These are phyloP conservation scores for Ataeniobius toweri DNA, from an alignment of 2,797 vertebrate genomes.

Conservation along the genomic window DNA sequence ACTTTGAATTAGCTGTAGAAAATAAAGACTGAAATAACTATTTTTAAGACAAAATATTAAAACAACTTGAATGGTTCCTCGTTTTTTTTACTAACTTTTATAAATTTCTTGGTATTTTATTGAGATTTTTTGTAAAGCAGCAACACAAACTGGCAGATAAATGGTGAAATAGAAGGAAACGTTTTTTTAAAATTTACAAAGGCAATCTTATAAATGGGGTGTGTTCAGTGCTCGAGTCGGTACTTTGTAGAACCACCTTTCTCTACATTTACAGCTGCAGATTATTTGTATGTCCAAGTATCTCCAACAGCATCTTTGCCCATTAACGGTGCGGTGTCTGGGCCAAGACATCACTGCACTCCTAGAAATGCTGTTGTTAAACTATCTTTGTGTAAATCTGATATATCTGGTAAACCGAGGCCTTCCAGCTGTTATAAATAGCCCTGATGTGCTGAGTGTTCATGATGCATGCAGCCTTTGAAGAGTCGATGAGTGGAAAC, in stretches of 20 bases:
- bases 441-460: slow-evolving; percentile 21
- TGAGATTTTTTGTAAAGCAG: not conserved
- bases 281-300: too few relatives aligned
- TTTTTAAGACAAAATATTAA: too few relatives aligned
- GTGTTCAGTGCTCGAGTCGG: not conserved
- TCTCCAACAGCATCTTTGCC: too few relatives aligned
- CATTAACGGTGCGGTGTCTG: not conserved
- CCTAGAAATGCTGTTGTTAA: not conserved
- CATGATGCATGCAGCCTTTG: slow-evolving; percentile 26
- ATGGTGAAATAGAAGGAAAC: not conserved
- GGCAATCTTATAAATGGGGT: not conserved
- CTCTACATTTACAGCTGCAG: too few relatives aligned
- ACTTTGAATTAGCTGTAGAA: too few relatives aligned
- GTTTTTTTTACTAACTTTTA: not conserved
- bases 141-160: not conserved
- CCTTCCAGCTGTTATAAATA: slow-evolving; percentile 26
- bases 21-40: too few relatives aligned
- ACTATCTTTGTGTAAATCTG: not conserved
- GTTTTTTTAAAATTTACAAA: not conserved
- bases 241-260: not conserved
- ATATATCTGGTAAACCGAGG: slow-evolving; percentile 8
- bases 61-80: not conserved
- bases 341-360: not conserved
- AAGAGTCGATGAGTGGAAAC: slow-evolving; percentile 62
- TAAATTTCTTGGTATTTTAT: not conserved